These are phyloP conservation scores for Centroberyx gerrardi DNA, from an alignment of 2,797 vertebrate genomes.

Conservation along the genomic window DNA sequence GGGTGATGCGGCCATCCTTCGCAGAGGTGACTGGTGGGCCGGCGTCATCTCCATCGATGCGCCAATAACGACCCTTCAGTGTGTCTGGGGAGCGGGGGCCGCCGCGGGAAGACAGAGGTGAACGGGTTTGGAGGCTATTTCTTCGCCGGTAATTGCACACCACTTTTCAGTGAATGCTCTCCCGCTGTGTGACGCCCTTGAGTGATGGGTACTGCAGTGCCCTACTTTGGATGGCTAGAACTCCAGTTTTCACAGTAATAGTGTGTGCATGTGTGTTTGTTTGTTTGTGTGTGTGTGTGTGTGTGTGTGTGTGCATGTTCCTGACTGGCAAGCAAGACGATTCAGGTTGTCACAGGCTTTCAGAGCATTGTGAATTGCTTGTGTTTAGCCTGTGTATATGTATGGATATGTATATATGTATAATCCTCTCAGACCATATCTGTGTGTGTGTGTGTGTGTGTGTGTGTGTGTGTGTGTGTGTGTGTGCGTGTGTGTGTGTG, in stretches of 20 bases:
- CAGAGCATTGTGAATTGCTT: conserved; percentile 41
- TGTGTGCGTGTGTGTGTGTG: conserved; percentile 1
- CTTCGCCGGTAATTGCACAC: conserved; percentile 47
- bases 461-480: conserved; percentile 41
- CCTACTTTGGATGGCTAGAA: conserved; percentile 45
- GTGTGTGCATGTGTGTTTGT: conserved; percentile 8
- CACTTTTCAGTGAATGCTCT: conserved; percentile 55
- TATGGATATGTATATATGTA: conserved; percentile 39
- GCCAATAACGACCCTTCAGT: conserved; percentile 48
- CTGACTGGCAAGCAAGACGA: conserved; percentile 65
- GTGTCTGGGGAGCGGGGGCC: conserved; percentile 40
- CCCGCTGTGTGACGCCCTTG: conserved; percentile 49
- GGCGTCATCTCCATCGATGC: conserved; percentile 44
- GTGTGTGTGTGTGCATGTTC: not conserved
- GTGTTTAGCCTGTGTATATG: conserved; percentile 49
- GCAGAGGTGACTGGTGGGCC: conserved; percentile 44
- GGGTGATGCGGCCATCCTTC: conserved; percentile 48
- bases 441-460: conserved; percentile 43
- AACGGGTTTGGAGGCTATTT: conserved; percentile 28
- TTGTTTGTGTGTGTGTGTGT: conserved; percentile 2
- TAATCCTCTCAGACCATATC: not conserved
- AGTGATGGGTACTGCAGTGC: conserved; percentile 38
- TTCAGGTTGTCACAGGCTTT: conserved; percentile 52
- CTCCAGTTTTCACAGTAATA: conserved; percentile 32
- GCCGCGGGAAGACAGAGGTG: conserved; percentile 38